A percentile compares a stretch with the other conserved stretches of the same genome.
Evolutionary conservation across 1,140 invertebrate species (phyloP).

Genomic region (Drosophila sproati): DNA sequence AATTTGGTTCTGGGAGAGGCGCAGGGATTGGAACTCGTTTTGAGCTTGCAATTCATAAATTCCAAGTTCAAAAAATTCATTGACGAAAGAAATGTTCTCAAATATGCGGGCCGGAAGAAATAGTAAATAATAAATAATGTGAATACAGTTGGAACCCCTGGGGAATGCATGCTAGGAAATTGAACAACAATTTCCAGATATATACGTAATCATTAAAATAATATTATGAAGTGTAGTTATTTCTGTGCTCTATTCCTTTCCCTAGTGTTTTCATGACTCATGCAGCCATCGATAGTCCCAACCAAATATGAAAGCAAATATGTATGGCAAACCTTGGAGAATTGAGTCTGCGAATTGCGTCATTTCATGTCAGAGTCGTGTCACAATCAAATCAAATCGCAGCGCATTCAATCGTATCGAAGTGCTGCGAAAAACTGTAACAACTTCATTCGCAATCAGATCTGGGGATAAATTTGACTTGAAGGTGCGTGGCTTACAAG

Average conservation of each 20-base stretch:
- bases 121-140: background rate
- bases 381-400: constrained; percentile 71
- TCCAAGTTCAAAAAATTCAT: background rate
- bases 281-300: constrained; percentile 5
- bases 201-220: background rate
- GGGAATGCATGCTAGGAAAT: too few relatives aligned
- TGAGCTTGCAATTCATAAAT: constrained; percentile 32
- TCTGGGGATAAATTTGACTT: constrained; percentile 76
- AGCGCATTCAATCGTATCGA: constrained; percentile 36
- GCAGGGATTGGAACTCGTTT: background rate
- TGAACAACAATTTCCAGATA: too few relatives aligned
- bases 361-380: constrained; percentile 75
- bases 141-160: too few relatives aligned
- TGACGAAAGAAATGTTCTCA: constrained; percentile 5
- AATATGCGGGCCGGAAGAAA: constrained; percentile 25
- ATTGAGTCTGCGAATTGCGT: constrained; percentile 64
- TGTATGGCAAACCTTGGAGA: constrained; percentile 34
- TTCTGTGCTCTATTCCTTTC: constrained; percentile 9
- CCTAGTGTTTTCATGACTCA: constrained; percentile 30
- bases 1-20: constrained; percentile 48
- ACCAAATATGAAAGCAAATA: constrained; percentile 49
- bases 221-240: constrained; percentile 2
- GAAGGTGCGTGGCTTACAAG: constrained; percentile 79
- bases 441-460: constrained; percentile 77
- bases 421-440: constrained; percentile 66